Evolutionary conservation across 35 echinoderm and acorn worm genomes (phyloP), one percentile per base, ranked within the genome.

Genomic region (Strongylocentrotus purpuratus): DNA sequence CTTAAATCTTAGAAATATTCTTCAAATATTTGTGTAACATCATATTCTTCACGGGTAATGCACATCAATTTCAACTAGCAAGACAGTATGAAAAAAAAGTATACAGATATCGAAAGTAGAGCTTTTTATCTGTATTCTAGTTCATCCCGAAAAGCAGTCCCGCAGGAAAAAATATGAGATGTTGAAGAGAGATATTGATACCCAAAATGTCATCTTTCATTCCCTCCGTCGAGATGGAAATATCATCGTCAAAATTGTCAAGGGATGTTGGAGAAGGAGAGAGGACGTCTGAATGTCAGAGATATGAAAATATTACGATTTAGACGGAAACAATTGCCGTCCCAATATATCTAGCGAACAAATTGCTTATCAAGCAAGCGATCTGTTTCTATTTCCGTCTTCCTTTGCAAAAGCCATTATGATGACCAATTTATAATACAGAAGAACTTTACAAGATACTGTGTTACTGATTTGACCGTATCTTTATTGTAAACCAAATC

Each of bases 321-420:
- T 78, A 22, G 65, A 78, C 65, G 65, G 65, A 78, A 78, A 78
- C 65, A 78, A 78, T 78, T 78, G 65, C 65, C 7, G 65, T 78
- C 65, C 65, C 4, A 78, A 78, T 78, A 78, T 78, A 78, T 78
- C 65, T n/a, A 78, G 20, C 65, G 65, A 78, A 0, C 25, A 78
- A 78, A 78, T 78, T 78, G 65, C 65, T 78, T 78, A 78, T 78
- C 65, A 78, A 22, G 65, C 65, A n/a, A 78, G 65, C 5, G 65
- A 78, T 78, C 65, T 78, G 22, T 78, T 78, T 78, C 65, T 78
- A 78, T 78, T 78, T 78, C 65, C 18, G 65, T 78, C 65, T 78
- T n/a, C 28, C 65, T 59, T 14, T 59, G 2, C 52, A 11, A 11
- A 14, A n/a, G 4, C 65, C 28, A 78, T 18, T 78, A 28, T 78